Evolutionary conservation across 2,888 invertebrate genomes (phyloP), one percentile per base, ranked within the genome.

Genomic region (Galerucella calmariensis): DNA sequence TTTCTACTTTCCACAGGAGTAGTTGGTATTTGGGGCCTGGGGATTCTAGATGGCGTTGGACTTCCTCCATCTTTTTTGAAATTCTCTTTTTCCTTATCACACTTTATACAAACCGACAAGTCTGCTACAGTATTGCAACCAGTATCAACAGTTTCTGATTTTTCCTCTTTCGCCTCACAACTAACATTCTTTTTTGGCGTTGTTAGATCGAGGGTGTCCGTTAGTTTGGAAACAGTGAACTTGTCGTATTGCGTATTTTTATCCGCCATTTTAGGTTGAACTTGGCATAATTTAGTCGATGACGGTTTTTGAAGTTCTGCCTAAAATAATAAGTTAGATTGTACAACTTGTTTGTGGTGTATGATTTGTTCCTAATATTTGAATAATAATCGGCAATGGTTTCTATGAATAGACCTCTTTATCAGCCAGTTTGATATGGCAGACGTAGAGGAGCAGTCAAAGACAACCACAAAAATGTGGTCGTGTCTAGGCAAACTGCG

Each of bases 1-100:
- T 87, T 87, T 70, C 86, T 82, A 71, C 78, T 82, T 82, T 87
- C 87, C 24, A 85, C 83, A 35, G 86, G 85, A 46, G 85, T 85
- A 2, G 85, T 84, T 14, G 84, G 84, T 69, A 86, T 79, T 77
- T 84, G 83, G 11, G 83, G 84, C 70, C 86, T 79, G 24, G 87
- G 87, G 75, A 87, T 87, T 75, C 85, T 83, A 46, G 87, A 87
- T 8, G 84, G 83, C 11, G 82, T 81, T 48, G 82, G 79, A 74
- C 79, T 82, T n/a, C 82, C 80, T 75, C 83, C 81, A 70, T 83
- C 82, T 62, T 83, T 81, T 67, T 81, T 83, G 51, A 69, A 66
- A 53, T 27, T 48, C 11, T 84, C 83, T 62, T 83, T 83, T 72
- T 85, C 84, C 69, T 77, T 83, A 51, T 81, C 82, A 77, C 85